phyloP scores from a whole-genome alignment of 2,888 invertebrate genomes.

The Stegophylla sp. region DNA sequence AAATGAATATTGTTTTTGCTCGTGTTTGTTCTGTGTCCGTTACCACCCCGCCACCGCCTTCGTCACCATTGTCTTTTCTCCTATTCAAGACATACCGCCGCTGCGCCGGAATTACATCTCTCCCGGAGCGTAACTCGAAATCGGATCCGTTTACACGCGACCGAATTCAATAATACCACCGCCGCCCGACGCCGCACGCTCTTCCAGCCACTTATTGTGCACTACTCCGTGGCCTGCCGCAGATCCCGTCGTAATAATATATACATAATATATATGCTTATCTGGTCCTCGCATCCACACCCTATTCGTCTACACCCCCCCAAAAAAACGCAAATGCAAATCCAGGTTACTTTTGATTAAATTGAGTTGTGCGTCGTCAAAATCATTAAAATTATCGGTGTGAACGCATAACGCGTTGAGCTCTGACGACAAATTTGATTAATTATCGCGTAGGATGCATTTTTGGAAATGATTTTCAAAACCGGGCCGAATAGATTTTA shows the following conservation, averaged over 20 bases:
- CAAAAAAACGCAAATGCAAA: too few species aligned
- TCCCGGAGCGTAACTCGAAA: conserved; percentile 37
- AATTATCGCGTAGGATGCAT: too few species aligned
- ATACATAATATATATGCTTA: too few species aligned
- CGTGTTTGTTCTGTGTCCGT: conserved; percentile 26
- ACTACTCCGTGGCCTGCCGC: not conserved
- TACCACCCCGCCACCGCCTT: not conserved
- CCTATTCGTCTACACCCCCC: too few species aligned
- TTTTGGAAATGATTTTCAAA: too few species aligned
- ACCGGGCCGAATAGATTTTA: too few species aligned
- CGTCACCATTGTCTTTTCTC: not conserved
- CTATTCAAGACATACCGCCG: conserved; percentile 10
- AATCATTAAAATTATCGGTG: too few species aligned
- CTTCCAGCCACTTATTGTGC: not conserved
- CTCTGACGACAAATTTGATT: too few species aligned
- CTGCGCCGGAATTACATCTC: conserved; percentile 22
- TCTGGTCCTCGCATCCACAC: too few species aligned
- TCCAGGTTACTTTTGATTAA: too few species aligned
- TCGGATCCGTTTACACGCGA: conserved; percentile 58
- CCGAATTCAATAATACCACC: conserved; percentile 44
- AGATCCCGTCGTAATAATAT: not conserved
- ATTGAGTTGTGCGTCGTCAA: too few species aligned
- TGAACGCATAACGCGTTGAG: too few species aligned
- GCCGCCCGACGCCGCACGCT: not conserved
- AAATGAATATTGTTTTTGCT: not conserved